Conservation (phyloP, 2,113 vertebrate genomes). For the Cisticola juncidis region DNA sequence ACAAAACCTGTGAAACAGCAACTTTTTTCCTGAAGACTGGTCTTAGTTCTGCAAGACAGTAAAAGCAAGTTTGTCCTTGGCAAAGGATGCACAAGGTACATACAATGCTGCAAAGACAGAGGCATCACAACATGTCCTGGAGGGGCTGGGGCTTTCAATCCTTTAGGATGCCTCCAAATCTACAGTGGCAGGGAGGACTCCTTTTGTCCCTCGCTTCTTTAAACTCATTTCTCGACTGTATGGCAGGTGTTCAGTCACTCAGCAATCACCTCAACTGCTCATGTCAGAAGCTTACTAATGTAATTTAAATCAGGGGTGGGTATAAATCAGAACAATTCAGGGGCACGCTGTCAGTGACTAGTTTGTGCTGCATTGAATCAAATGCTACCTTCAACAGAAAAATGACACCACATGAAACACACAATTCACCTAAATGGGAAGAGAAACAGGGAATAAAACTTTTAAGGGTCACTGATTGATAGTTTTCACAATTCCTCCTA, state of each 20-base stretch:
- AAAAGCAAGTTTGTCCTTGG: neutral
- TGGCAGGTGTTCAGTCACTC: neutral
- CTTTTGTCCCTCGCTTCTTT: neutral
- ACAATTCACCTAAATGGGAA: neutral
- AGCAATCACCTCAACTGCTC: neutral
- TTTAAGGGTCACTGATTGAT: neutral
- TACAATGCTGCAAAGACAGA: neutral
- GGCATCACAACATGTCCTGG: neutral
- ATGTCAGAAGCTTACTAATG: neutral
- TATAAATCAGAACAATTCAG: constrained; percentile 20
- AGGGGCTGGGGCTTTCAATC: neutral
- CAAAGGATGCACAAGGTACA: neutral
- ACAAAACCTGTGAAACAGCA: neutral
- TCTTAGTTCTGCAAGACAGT: neutral
- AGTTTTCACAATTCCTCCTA: neutral
- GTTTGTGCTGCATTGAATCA: neutral
- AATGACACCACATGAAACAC: neutral
- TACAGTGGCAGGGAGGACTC: neutral
- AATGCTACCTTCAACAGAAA: neutral
- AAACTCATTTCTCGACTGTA: neutral
- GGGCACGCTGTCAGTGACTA: neutral
- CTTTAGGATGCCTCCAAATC: neutral
- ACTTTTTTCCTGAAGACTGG: neutral
- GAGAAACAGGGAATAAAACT: neutral
- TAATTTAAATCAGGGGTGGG: neutral